Base-by-base conservation (phyloP, 2,888 invertebrate genomes). In the Epirrita christyi region DNA sequence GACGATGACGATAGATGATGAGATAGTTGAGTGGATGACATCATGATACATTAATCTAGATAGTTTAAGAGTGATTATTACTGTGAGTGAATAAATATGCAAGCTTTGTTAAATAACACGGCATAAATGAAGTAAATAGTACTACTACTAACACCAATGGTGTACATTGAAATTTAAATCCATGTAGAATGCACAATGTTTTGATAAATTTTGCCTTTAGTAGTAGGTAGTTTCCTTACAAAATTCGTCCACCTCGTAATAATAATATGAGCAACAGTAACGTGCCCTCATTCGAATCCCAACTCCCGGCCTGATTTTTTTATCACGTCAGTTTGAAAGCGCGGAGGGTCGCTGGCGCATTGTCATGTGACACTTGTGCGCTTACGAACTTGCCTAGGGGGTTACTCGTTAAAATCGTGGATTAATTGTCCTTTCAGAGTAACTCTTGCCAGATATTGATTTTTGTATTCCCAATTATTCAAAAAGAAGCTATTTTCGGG, bases 351-450 rank as follows among this genome's bases (percentile, higher is more conserved):
- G 85, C 83, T 84, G 83, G 86, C 80, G 83, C 83, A 84, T 86
- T 89, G 87, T 90, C 83, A 88, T 86, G 81, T 83, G 88, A 90
- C 90, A 91, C 90, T 90, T 87, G 90, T 88, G 85, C 85, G 82
- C 81, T 77, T 75, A 76, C 76, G 78, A 77, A 76, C 83, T 81
- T 77, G 74, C 84, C 81, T 81, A 75, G 82, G 84, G 88, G 85
- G 85, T 80, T 79, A 49, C 80, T 85, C 83, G 83, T 85, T 85
- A 83, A 80, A 82, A 84, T 82, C 79, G 72, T 73, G 74, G 72
- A 80, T 82, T 85, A 83, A 86, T 86, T 86, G 80, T 81, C 76
- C 78, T 81, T 86, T 84, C 78, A 78, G 63, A 72, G 65, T 68
- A 68, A 72, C 51, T 70, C 64, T 63, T 61, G 60, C 63, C 58